phyloP scores from a whole-genome alignment of 2,888 invertebrate species.

The Frankliniella fusca region DNA sequence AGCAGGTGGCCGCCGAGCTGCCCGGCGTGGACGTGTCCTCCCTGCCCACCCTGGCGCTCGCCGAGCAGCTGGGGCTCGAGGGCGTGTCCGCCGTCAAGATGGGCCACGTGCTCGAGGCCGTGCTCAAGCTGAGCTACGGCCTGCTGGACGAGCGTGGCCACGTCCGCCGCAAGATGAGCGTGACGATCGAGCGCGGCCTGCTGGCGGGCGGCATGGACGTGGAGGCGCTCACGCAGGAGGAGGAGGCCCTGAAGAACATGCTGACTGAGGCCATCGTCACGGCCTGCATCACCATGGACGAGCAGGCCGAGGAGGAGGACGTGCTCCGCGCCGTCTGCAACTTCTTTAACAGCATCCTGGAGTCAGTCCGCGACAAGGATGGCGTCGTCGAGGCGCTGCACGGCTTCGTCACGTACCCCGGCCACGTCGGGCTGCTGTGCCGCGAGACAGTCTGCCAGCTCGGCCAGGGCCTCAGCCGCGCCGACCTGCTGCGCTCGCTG shows the following conservation, averaged over 20 bases:
- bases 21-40: constrained; percentile 58
- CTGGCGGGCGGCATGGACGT: constrained; percentile 38
- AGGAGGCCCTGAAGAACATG: constrained; percentile 23
- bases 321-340: constrained; percentile 32
- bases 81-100: constrained; percentile 48
- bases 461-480: background rate
- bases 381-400: constrained; percentile 34
- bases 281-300: constrained; percentile 28
- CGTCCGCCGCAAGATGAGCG: constrained; percentile 34
- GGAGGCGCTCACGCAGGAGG: background rate
- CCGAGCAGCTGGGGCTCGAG: constrained; percentile 46
- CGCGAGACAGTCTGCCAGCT: constrained; percentile 29
- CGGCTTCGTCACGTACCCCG: constrained; percentile 32
- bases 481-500: constrained; percentile 3
- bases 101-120: constrained; percentile 48
- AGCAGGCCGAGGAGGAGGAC: constrained; percentile 32
- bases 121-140: constrained; percentile 29
- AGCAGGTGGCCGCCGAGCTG: constrained; percentile 58
- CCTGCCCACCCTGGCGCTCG: constrained; percentile 44
- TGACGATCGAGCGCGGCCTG: constrained; percentile 45
- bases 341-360: constrained; percentile 24
- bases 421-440: constrained; percentile 31
- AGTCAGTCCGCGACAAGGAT: constrained; percentile 27
- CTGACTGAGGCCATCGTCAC: constrained; percentile 2
- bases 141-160: constrained; percentile 27